phyloP scores from a whole-genome alignment of 2,797 vertebrate species.

The Scleropages formosus region DNA sequence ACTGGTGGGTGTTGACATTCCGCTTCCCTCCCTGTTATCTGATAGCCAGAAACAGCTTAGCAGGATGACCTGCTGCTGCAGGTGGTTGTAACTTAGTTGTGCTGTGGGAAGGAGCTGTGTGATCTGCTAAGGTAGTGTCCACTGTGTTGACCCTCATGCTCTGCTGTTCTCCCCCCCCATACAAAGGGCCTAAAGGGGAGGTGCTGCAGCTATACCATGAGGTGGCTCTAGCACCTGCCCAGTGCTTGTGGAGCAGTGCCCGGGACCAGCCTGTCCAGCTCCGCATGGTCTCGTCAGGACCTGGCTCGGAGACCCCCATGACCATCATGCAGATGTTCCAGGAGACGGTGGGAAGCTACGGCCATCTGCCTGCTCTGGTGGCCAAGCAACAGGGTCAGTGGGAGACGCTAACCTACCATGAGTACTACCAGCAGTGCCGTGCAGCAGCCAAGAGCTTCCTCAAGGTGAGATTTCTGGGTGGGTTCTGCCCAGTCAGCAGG shows the following conservation, averaged over 20 bases:
- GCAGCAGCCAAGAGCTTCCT: constrained; percentile 75
- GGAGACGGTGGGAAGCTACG: constrained; percentile 54
- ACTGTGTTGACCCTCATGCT: constrained; percentile 27
- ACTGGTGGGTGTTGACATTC: constrained; percentile 23
- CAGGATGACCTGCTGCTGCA: neutral
- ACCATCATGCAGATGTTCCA: constrained; percentile 72
- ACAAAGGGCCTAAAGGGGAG: neutral
- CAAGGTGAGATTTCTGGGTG: constrained; percentile 58
- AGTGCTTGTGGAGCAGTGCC: constrained; percentile 59
- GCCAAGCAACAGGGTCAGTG: constrained; percentile 56
- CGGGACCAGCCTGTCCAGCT: constrained; percentile 62
- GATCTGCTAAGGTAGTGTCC: neutral
- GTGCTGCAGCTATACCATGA: neutral
- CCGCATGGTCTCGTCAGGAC: constrained; percentile 61
- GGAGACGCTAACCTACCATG: constrained; percentile 59
- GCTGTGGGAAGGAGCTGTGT: neutral
- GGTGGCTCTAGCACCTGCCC: constrained; percentile 51
- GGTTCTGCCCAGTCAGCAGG: neutral
- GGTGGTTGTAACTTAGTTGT: neutral
- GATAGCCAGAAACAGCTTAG: neutral
- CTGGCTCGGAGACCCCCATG: constrained; percentile 57
- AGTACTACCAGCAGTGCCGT: constrained; percentile 68
- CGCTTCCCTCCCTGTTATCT: constrained; percentile 23
- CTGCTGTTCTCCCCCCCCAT: constrained; percentile 20
- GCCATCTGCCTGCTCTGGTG: constrained; percentile 58